Conservation (phyloP, 2,113 vertebrate species). For the Arizona elegans region DNA sequence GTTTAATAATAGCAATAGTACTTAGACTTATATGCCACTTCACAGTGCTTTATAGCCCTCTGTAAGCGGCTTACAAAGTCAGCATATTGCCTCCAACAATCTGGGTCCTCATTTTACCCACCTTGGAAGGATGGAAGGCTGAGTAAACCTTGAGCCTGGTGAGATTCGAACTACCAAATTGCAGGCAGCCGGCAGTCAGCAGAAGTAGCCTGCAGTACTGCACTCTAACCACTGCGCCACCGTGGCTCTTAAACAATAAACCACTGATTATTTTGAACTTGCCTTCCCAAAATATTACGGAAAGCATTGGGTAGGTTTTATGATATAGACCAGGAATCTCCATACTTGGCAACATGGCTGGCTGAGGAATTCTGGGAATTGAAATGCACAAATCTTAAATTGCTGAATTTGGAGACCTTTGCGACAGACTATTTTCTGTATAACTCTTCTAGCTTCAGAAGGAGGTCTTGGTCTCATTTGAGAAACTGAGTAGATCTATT, state of each 20-base stretch:
- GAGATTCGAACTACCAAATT: no score
- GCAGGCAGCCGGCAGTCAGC: no score
- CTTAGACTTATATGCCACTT: no score
- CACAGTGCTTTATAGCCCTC: no score
- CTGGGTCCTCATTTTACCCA: no score
- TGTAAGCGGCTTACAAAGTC: no score
- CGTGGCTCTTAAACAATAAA: background rate
- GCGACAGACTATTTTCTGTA: background rate
- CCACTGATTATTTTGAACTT: background rate
- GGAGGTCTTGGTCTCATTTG: background rate
- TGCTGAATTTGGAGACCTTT: background rate
- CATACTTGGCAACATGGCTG: background rate
- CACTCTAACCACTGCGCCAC: no score
- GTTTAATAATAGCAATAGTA: background rate
- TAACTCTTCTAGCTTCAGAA: background rate
- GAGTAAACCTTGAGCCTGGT: no score
- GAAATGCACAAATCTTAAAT: background rate
- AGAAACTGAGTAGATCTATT: background rate
- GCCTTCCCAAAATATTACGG: background rate
- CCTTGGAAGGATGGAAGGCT: no score
- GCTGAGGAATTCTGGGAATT: background rate
- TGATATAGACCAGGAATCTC: background rate
- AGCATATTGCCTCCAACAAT: no score
- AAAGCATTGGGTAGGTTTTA: background rate
- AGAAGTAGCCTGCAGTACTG: no score